phyloP scores from a whole-genome alignment of 30 jellyfish, hydroid and myxozoan species.

The Clytia hemisphaerica region DNA sequence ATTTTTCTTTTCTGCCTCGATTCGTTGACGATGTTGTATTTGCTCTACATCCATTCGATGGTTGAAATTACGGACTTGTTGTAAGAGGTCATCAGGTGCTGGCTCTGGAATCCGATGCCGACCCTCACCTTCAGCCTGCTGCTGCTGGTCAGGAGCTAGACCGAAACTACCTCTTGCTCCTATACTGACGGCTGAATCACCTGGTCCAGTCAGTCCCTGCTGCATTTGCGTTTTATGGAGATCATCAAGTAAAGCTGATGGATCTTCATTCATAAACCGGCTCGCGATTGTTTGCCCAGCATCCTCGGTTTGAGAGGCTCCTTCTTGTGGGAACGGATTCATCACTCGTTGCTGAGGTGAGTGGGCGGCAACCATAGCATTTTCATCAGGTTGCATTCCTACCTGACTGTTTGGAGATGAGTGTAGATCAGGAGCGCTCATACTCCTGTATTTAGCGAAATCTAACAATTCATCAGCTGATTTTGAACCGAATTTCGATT shows the following conservation, averaged over 20 bases:
- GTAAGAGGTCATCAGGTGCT: not conserved
- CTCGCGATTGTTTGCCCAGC: constrained; percentile 12
- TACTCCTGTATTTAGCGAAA: constrained; percentile 45
- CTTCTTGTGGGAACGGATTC: too few species aligned
- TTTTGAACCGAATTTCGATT: not conserved
- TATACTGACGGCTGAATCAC: constrained; percentile 72
- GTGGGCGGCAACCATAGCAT: constrained; percentile 39
- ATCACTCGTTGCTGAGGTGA: constrained; percentile 40
- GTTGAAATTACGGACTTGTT: too few species aligned
- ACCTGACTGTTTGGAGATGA: too few species aligned
- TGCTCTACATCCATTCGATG: too few species aligned
- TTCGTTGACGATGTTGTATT: too few species aligned
- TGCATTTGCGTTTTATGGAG: constrained; percentile 56
- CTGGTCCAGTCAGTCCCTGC: constrained; percentile 72
- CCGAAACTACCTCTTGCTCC: too few species aligned
- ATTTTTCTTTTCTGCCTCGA: too few species aligned
- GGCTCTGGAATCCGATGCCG: constrained; percentile 7
- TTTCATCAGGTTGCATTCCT: not conserved
- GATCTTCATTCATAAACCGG: constrained; percentile 17
- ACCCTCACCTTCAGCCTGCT: not conserved
- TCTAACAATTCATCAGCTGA: constrained; percentile 81
- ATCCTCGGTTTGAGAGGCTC: constrained; percentile 16
- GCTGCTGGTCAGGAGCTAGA: constrained; percentile 35
- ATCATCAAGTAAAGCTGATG: constrained; percentile 72
- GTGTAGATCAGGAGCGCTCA: too few species aligned